phyloP scores from a whole-genome alignment of 1,140 invertebrate genomes.

The Cyphomyrmex costatus region DNA sequence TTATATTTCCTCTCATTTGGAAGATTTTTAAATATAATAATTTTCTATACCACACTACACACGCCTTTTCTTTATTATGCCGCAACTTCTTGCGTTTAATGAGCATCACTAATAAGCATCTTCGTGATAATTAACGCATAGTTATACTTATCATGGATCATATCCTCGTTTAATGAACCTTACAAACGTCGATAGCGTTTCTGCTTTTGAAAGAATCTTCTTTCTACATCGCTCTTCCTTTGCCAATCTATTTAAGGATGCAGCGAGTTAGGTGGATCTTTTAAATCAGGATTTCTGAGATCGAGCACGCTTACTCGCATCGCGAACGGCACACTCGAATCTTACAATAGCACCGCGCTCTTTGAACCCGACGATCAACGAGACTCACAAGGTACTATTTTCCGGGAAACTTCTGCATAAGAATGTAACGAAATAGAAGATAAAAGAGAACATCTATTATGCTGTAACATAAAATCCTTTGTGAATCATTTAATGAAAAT shows the following conservation, averaged over 20 bases:
- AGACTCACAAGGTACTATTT: conserved; percentile 38
- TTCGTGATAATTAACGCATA: conserved; percentile 32
- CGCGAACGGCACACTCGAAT: conserved; percentile 35
- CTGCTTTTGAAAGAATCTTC: conserved; percentile 10
- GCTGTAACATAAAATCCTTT: conserved; percentile 16
- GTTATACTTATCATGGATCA: neutral
- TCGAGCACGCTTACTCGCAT: conserved; percentile 47
- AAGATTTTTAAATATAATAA: conserved; percentile 9
- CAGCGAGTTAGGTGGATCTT: conserved; percentile 32
- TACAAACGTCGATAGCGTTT: neutral
- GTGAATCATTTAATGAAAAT: conserved; percentile 1
- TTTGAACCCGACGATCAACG: conserved; percentile 42
- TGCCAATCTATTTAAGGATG: conserved; percentile 38
- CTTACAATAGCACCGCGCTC: conserved; percentile 30
- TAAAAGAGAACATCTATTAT: conserved; percentile 15
- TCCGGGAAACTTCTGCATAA: conserved; percentile 1
- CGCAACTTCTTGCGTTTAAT: conserved; percentile 12
- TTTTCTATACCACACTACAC: neutral
- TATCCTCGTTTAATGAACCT: conserved; percentile 19
- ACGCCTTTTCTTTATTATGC: neutral
- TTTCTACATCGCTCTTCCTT: conserved; percentile 3
- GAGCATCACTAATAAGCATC: conserved; percentile 19
- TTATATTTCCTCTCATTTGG: neutral
- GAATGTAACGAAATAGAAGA: conserved; percentile 20
- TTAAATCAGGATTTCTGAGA: conserved; percentile 59